phyloP scores from a whole-genome alignment of 92 coral and sea anemone genomes.

The Porites evermanni region DNA sequence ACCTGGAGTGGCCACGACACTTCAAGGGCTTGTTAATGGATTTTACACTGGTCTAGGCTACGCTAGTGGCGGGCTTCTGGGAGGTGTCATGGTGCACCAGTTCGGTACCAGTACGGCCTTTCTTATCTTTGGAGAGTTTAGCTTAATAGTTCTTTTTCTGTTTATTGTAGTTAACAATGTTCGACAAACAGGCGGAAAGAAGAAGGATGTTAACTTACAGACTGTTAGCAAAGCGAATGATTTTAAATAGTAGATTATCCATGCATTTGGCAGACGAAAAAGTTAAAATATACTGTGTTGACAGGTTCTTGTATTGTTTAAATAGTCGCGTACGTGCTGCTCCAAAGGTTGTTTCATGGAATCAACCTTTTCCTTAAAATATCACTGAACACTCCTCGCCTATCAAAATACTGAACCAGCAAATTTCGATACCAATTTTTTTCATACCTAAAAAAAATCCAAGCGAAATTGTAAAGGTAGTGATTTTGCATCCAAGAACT shows the following conservation, averaged over 20 bases:
- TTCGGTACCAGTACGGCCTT: constrained; percentile 97
- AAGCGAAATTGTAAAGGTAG: too few species aligned
- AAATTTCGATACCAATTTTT: too few species aligned
- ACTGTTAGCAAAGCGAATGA: constrained; percentile 34
- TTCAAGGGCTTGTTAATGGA: constrained; percentile 96
- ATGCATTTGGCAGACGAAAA: not conserved
- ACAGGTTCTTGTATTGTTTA: constrained; percentile 18
- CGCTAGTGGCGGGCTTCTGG: constrained; percentile 93
- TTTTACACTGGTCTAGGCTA: constrained; percentile 96
- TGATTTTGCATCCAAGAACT: too few species aligned
- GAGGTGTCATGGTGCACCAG: constrained; percentile 95
- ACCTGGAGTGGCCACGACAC: constrained; percentile 87
- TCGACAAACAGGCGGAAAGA: constrained; percentile 45
- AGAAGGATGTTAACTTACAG: constrained; percentile 6
- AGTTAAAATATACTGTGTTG: constrained; percentile 4
- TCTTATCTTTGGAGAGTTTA: constrained; percentile 91
- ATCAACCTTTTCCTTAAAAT: too few species aligned
- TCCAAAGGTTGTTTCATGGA: not conserved
- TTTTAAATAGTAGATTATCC: constrained; percentile 21
- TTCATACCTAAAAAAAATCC: too few species aligned
- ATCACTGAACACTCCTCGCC: not conserved
- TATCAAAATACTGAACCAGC: not conserved
- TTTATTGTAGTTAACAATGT: constrained; percentile 87
- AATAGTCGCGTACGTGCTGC: not conserved
- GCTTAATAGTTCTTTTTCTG: constrained; percentile 86